phyloP scores from a whole-genome alignment of 2,113 vertebrate species.

The Thermophis baileyi region DNA sequence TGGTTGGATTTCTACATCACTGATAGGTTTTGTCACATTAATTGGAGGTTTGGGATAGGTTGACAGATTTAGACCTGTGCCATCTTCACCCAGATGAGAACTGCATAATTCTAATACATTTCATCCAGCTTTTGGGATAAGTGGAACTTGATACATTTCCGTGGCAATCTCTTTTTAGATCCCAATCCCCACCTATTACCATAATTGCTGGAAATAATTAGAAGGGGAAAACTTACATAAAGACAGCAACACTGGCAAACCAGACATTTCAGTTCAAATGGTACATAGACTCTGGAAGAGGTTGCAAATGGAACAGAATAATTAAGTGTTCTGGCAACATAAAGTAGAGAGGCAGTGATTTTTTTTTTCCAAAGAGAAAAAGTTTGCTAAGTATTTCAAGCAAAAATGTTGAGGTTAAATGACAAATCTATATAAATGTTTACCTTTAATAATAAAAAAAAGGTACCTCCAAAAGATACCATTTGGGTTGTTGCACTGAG shows the following conservation, averaged over 20 bases:
- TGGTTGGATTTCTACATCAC: conserved; percentile 11
- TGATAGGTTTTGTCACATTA: neutral
- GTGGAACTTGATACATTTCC: conserved; percentile 23
- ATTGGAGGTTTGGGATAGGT: neutral
- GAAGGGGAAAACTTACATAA: conserved; percentile 14
- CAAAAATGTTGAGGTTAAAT: neutral
- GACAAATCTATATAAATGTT: neutral
- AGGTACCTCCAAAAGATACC: neutral
- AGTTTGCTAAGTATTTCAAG: neutral
- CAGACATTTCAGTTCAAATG: neutral
- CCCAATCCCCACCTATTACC: conserved; percentile 17
- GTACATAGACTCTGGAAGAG: neutral
- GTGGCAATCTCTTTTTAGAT: conserved; percentile 36
- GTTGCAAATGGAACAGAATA: neutral
- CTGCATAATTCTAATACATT: conserved; percentile 1
- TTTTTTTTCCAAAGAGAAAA: neutral
- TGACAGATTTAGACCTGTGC: neutral
- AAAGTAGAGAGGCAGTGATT: neutral
- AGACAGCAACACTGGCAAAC: conserved; percentile 2
- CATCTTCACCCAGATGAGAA: conserved; percentile 4
- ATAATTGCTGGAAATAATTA: conserved; percentile 55
- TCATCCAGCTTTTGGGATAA: conserved; percentile 11
- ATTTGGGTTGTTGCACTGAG: too few species aligned
- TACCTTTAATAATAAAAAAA: neutral
- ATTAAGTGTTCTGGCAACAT: neutral